Evolutionary conservation across 2,888 invertebrate genomes (phyloP), one percentile per base, ranked within the genome.

Genomic region (Anorthoa munda): DNA sequence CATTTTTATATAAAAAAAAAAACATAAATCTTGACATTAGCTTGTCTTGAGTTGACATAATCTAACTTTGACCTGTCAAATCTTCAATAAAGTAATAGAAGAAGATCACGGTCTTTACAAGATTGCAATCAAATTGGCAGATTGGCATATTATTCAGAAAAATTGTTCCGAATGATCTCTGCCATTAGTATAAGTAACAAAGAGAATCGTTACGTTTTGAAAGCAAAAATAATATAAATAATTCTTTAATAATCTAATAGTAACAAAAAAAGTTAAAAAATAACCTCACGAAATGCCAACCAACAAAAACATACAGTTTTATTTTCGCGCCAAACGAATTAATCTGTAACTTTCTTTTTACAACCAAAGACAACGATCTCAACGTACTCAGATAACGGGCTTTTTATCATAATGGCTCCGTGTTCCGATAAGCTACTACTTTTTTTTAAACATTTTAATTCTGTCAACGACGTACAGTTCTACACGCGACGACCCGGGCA

Each of bases 371-470:
- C 88, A 86, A 86, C 82, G 65, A 85, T 84, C 84, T 82, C 66
- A 81, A 77, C 83, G 82, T 85, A 75, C 77, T 75, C 77, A 87
- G 92, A 91, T 92, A 92, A 90, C 89, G 86, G 88, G 71, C 82
- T 76, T 88, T 89, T 94, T 93, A 94, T 94, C 94, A 91, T 91
- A 94, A 94, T 93, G 89, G 88, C 81, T 84, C 84, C 88, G 86
- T 92, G 93, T 93, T 91, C 79, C 92, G 94, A 94, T 94, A 94
- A 93, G 93, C 92, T 92, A 90, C 92, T 86, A 86, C 85, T 82
- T 83, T 89, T 89, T 90, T 90, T 90, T 90, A 5, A 65, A 72
- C 85, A 81, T 86, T 86, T 87, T 86, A 87, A 86, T 87, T 89
- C 88, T 88, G 86, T 88, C 88, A 83, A 75, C 88, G 77, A 74